These are phyloP conservation scores for Pseudomyrmex flavicornis DNA, from an alignment of 1,140 invertebrate species.

Conservation along the genomic window DNA sequence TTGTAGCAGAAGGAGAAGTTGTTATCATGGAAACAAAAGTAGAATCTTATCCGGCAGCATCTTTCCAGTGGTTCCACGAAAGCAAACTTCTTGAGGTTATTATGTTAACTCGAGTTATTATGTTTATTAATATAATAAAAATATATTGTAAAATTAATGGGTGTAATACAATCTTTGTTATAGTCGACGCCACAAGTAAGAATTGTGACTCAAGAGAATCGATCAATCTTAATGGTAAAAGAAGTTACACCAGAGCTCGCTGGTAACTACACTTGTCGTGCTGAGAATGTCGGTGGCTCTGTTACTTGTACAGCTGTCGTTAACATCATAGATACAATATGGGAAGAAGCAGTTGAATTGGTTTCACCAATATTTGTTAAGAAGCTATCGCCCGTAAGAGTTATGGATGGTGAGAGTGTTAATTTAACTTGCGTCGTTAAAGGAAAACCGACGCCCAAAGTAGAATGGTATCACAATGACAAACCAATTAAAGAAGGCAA, in stretches of 20 bases:
- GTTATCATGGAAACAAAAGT: constrained; percentile 92
- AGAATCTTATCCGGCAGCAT: constrained; percentile 91
- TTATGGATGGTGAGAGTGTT: constrained; percentile 97
- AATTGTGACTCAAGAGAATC: constrained; percentile 91
- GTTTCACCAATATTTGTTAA: constrained; percentile 91
- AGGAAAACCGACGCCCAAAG: constrained; percentile 93
- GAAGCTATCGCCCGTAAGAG: constrained; percentile 89
- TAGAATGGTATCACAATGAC: constrained; percentile 93
- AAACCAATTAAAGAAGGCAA: constrained; percentile 91
- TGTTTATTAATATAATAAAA: not conserved
- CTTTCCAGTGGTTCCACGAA: constrained; percentile 95
- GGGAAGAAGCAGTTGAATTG: constrained; percentile 87
- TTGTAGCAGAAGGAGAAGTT: constrained; percentile 90
- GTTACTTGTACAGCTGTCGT: constrained; percentile 93
- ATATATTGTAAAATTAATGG: constrained; percentile 65
- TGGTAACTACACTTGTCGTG: constrained; percentile 94
- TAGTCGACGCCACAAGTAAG: constrained; percentile 88
- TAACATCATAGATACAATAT: constrained; percentile 88
- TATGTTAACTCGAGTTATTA: too few relatives aligned
- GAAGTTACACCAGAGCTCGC: constrained; percentile 90
- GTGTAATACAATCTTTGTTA: constrained; percentile 69
- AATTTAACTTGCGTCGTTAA: constrained; percentile 90
- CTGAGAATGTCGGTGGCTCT: constrained; percentile 94
- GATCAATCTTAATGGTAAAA: constrained; percentile 92
- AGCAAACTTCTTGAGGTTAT: constrained; percentile 83